These are phyloP conservation scores for Lasioglossum calceatum DNA, from an alignment of 2,888 invertebrate species.

Conservation along the genomic window DNA sequence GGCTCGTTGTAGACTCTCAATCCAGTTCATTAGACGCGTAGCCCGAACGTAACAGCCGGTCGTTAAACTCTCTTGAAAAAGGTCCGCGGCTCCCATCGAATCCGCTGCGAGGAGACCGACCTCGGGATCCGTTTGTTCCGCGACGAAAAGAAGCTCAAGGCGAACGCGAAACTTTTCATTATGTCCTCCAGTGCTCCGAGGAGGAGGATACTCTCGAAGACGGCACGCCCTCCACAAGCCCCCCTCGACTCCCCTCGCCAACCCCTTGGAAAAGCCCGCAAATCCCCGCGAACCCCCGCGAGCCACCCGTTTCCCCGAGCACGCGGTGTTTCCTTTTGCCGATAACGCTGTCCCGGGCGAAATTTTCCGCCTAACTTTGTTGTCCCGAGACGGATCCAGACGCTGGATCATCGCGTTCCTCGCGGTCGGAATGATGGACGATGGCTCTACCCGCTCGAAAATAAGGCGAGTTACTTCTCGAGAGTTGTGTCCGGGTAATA, in stretches of 20 bases:
- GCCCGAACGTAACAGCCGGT: conserved; percentile 28
- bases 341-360: conserved; percentile 6
- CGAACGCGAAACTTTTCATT: conserved; percentile 26
- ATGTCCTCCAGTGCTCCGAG: conserved; percentile 11
- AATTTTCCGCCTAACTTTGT: conserved; percentile 4
- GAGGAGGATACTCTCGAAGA: not conserved
- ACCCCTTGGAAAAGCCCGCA: not conserved
- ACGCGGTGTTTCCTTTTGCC: not conserved
- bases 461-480: not conserved
- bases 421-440: not conserved
- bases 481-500: not conserved
- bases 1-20: conserved; percentile 42
- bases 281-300: not conserved
- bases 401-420: not conserved
- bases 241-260: not conserved
- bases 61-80: conserved; percentile 22
- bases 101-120: not conserved
- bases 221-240: not conserved
- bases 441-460: not conserved
- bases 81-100: conserved; percentile 14
- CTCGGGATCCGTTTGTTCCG: conserved; percentile 1
- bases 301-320: not conserved
- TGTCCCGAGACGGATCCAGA: not conserved
- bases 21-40: conserved; percentile 52
- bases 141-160: conserved; percentile 11